A percentile compares a stretch with the other conserved stretches of the same genome.
These are phyloP conservation scores for Pheosia tremula DNA, from an alignment of 2,888 invertebrate genomes.

Conservation along the genomic window DNA sequence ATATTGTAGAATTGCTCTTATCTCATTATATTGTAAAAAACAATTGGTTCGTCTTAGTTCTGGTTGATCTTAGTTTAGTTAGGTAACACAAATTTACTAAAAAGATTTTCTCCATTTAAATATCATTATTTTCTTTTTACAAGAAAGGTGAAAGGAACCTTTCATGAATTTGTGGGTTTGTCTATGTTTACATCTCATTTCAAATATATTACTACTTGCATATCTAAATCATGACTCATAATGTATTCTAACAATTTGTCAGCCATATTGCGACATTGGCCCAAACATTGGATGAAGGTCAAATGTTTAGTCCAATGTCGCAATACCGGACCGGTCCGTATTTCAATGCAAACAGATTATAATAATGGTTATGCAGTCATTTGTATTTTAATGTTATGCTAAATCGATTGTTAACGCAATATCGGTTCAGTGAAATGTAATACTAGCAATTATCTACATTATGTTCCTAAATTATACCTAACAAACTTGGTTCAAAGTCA, in stretches of 20 bases:
- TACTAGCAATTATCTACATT: too few relatives aligned
- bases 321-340: not conserved
- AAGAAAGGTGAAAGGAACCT: too few relatives aligned
- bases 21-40: too few relatives aligned
- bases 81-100: too few relatives aligned
- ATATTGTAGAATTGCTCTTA: too few relatives aligned
- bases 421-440: not conserved
- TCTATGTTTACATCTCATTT: not conserved
- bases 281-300: not conserved
- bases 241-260: not conserved
- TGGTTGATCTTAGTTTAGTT: too few relatives aligned
- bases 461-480: too few relatives aligned
- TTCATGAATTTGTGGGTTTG: not conserved
- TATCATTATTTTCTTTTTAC: too few relatives aligned
- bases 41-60: too few relatives aligned
- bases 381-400: slow-evolving; percentile 1
- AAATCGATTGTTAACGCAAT: not conserved
- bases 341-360: not conserved
- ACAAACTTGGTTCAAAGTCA: too few relatives aligned
- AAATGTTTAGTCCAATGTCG: too few relatives aligned
- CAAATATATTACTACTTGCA: not conserved
- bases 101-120: too few relatives aligned
- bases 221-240: slow-evolving; percentile 6
- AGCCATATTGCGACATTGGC: not conserved
- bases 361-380: not conserved